Percentiles rank a stretch among this genome's conserved stretches.
These are phyloP conservation scores for Prionailurus viverrinus DNA, from an alignment of 2,113 vertebrate genomes.

Conservation along the genomic window DNA sequence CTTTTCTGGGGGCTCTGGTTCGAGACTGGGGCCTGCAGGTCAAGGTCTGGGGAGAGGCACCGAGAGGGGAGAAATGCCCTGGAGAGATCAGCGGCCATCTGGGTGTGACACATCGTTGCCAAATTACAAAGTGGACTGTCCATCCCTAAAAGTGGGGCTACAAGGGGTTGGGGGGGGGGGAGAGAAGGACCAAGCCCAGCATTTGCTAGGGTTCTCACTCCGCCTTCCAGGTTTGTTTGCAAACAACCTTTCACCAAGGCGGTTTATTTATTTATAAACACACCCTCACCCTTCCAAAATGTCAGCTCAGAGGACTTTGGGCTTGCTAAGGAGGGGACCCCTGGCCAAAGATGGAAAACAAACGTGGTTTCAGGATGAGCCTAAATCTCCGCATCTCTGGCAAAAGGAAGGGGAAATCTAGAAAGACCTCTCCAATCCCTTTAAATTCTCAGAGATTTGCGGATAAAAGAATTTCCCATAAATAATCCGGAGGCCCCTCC, in stretches of 20 bases:
- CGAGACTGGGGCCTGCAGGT: neutral
- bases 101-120: neutral
- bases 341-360: neutral
- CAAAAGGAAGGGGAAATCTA: conserved; percentile 53
- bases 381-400: neutral
- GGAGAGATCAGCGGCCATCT: too few species aligned
- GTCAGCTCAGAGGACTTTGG: neutral
- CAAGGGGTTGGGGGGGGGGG: neutral
- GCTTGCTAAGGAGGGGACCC: neutral
- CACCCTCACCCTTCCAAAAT: neutral
- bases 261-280: conserved; percentile 51
- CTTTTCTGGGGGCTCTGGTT: conserved; percentile 18
- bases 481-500: conserved; percentile 69
- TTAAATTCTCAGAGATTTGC: conserved; percentile 73
- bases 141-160: neutral
- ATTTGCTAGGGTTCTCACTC: neutral
- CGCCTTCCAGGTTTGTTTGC: conserved; percentile 52
- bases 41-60: neutral
- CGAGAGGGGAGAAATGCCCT: accelerated
- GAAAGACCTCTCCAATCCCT: conserved; percentile 71
- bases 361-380: neutral
- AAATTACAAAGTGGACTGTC: neutral
- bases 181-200: neutral
- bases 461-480: conserved; percentile 80
- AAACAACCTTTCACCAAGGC: neutral